These are phyloP conservation scores for Cirrhinus molitorella DNA, from an alignment of 2,797 vertebrate species.

Conservation along the genomic window DNA sequence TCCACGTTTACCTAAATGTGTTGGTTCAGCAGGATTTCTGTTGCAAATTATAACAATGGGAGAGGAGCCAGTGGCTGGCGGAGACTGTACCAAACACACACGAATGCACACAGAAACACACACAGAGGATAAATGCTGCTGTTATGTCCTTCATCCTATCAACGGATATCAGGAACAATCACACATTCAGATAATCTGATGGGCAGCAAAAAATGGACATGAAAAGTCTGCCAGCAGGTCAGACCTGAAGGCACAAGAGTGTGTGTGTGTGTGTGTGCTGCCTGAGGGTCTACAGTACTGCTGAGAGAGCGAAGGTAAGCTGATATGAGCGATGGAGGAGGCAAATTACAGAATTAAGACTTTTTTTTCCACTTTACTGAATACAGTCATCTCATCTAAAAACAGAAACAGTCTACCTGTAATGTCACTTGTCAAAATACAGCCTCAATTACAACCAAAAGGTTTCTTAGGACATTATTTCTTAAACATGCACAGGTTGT, in stretches of 20 bases:
- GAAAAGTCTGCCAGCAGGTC: conserved; percentile 44
- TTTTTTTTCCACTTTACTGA: not conserved
- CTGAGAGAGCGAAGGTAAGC: not conserved
- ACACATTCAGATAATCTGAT: not conserved
- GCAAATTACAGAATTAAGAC: not conserved
- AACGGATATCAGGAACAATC: conserved; percentile 40
- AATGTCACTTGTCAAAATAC: not conserved
- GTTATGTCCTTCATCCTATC: conserved; percentile 21
- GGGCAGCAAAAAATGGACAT: conserved; percentile 48
- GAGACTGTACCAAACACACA: not conserved
- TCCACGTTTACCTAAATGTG: conserved; percentile 26
- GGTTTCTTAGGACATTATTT: not conserved
- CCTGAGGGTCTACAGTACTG: conserved; percentile 29
- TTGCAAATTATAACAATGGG: conserved; percentile 33
- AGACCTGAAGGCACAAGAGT: conserved; percentile 22
- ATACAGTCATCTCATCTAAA: conserved; percentile 11
- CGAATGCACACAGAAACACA: not conserved
- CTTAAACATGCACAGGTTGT: not conserved
- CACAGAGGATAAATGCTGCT: not conserved
- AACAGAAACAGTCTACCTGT: not conserved
- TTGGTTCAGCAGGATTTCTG: conserved; percentile 28
- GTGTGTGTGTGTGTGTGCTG: conserved; percentile 19
- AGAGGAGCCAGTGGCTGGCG: not conserved
- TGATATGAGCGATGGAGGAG: not conserved
- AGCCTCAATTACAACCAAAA: not conserved